phyloP scores from a whole-genome alignment of 2,113 vertebrate genomes.

The Hydrolagus affinis region DNA sequence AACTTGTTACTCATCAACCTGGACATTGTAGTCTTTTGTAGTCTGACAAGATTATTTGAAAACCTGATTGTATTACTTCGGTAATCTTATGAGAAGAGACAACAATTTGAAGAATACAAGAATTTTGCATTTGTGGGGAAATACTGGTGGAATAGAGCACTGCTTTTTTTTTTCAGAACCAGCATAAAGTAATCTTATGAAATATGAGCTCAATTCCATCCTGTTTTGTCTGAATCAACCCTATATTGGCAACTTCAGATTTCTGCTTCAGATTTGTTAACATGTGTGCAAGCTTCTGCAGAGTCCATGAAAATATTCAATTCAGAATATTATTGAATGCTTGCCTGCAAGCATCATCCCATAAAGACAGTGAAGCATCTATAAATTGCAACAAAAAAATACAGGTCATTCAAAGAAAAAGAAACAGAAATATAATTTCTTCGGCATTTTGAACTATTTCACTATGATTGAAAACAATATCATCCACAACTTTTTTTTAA shows the following conservation, averaged over 20 bases:
- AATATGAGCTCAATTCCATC: background rate
- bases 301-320: background rate
- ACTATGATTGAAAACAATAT: background rate
- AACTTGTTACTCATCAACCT: background rate
- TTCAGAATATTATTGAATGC: background rate
- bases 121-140: background rate
- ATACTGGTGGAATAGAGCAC: background rate
- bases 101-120: background rate
- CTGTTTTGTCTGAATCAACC: background rate
- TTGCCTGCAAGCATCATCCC: background rate
- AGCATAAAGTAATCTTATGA: too few species aligned
- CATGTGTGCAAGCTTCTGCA: background rate
- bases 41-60: background rate
- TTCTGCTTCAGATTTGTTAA: background rate
- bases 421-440: background rate
- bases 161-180: background rate
- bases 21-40: background rate
- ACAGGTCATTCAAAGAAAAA: background rate
- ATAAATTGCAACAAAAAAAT: background rate
- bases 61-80: background rate
- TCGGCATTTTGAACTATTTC: background rate
- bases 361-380: background rate
- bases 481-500: background rate
- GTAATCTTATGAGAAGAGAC: background rate
- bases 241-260: background rate